Evolutionary conservation across 2,797 vertebrate species (phyloP).

Genomic region (Rhadinocentrus ornatus): DNA sequence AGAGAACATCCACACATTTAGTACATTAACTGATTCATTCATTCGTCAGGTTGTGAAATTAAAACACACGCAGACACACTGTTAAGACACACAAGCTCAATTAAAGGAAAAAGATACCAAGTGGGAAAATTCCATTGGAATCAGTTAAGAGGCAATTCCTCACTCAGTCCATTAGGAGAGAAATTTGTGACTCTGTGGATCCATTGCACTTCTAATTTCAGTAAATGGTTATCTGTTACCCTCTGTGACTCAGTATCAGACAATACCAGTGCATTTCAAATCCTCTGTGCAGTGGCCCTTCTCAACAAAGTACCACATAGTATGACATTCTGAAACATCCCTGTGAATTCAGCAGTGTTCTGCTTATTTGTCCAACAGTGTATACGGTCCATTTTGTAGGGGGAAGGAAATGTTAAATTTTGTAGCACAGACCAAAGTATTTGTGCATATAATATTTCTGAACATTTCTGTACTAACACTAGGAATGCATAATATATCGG

Average conservation of each 20-base stretch:
- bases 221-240: conserved; percentile 58
- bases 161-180: conserved; percentile 55
- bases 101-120: conserved; percentile 23
- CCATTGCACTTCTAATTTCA: conserved; percentile 67
- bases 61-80: conserved; percentile 11
- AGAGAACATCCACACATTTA: background rate
- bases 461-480: conserved; percentile 9
- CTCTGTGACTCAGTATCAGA: conserved; percentile 47
- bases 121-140: conserved; percentile 32
- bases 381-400: background rate
- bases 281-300: conserved; percentile 36
- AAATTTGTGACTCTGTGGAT: conserved; percentile 57
- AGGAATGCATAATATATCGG: background rate
- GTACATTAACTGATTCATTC: conserved; percentile 9
- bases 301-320: conserved; percentile 24
- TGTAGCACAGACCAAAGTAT: background rate
- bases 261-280: conserved; percentile 54
- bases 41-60: conserved; percentile 5
- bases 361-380: conserved; percentile 5
- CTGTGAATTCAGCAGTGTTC: conserved; percentile 8
- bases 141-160: conserved; percentile 40
- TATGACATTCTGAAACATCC: conserved; percentile 23
- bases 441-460: background rate
- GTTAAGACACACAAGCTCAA: background rate
- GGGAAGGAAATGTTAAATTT: background rate